A percentile compares a stretch with the other conserved stretches of the same genome.
Evolutionary conservation across 2,797 vertebrate genomes (phyloP).

Genomic region (Bryconaethiops microstoma): DNA sequence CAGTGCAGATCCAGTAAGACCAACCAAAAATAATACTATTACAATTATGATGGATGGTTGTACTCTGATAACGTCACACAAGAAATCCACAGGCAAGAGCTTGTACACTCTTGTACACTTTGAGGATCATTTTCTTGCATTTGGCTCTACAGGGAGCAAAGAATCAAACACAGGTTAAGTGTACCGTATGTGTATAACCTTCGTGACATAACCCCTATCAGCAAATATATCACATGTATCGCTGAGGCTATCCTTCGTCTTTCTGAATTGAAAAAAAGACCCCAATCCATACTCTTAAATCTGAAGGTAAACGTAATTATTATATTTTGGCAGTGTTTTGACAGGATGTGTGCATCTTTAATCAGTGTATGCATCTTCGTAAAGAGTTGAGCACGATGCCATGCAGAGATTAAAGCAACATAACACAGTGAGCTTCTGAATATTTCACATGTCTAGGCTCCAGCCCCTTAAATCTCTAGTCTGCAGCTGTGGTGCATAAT

Average conservation of each 20-base stretch:
- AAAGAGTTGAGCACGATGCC: conserved; percentile 19
- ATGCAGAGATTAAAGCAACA: conserved; percentile 34
- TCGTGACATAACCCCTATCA: not conserved
- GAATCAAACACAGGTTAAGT: not conserved
- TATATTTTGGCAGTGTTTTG: conserved; percentile 13
- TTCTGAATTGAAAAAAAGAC: not conserved
- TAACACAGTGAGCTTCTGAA: conserved; percentile 41
- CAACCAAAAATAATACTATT: conserved; percentile 18
- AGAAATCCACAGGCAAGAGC: not conserved
- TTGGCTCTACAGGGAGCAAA: not conserved
- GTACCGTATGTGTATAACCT: not conserved
- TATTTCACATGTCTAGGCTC: conserved; percentile 44
- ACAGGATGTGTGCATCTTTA: conserved; percentile 5
- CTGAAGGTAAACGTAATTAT: not conserved
- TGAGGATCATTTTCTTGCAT: not conserved
- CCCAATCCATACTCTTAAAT: not conserved
- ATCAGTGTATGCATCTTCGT: not conserved
- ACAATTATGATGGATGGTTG: conserved; percentile 29
- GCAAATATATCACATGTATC: not conserved
- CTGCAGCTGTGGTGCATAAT: conserved; percentile 50
- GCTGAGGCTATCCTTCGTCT: not conserved
- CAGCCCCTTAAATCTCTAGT: conserved; percentile 44
- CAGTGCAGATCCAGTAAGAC: conserved; percentile 22
- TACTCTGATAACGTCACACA: not conserved
- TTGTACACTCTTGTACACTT: not conserved